Conservation (phyloP, 2,888 invertebrate species). For the Endotricha flammealis region DNA sequence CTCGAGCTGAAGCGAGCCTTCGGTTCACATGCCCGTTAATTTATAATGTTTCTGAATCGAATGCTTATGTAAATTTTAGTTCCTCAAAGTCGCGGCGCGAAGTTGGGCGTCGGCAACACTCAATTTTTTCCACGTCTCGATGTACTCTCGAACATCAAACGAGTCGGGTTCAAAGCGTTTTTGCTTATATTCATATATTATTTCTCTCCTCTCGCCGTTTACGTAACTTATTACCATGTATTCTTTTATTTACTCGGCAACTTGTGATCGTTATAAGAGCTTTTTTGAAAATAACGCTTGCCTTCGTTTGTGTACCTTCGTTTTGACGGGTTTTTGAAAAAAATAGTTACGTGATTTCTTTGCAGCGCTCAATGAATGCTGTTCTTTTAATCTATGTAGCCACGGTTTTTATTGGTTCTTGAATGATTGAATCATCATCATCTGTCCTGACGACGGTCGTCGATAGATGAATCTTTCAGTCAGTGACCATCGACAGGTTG, state of each 20-base stretch:
- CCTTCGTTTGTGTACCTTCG: not conserved
- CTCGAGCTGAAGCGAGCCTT: slow-evolving; percentile 37
- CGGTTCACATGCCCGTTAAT: slow-evolving; percentile 37
- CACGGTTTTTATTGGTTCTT: too few relatives aligned
- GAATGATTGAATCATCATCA: too few relatives aligned
- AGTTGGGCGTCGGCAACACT: slow-evolving; percentile 20
- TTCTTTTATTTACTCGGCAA: slow-evolving; percentile 37
- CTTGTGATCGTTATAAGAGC: slow-evolving; percentile 27
- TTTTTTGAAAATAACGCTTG: slow-evolving; percentile 12
- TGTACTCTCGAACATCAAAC: slow-evolving; percentile 58
- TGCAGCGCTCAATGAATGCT: too few relatives aligned
- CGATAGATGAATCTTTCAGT: too few relatives aligned
- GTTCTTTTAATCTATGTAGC: too few relatives aligned
- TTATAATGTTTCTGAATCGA: slow-evolving; percentile 47
- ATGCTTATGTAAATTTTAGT: slow-evolving; percentile 48
- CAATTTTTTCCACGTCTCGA: slow-evolving; percentile 38
- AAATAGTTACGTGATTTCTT: not conserved
- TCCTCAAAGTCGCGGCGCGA: slow-evolving; percentile 27
- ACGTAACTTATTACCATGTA: slow-evolving; percentile 43
- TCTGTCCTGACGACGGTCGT: too few relatives aligned
- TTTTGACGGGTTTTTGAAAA: slow-evolving; percentile 3
- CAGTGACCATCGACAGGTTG: too few relatives aligned
- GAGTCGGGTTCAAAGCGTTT: slow-evolving; percentile 44
- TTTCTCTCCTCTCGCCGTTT: slow-evolving; percentile 38
- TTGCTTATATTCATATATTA: slow-evolving; percentile 55